Evolutionary conservation across 1,140 invertebrate species (phyloP), one percentile per base, ranked within the genome.

Genomic region (Drosophila watanabei): DNA sequence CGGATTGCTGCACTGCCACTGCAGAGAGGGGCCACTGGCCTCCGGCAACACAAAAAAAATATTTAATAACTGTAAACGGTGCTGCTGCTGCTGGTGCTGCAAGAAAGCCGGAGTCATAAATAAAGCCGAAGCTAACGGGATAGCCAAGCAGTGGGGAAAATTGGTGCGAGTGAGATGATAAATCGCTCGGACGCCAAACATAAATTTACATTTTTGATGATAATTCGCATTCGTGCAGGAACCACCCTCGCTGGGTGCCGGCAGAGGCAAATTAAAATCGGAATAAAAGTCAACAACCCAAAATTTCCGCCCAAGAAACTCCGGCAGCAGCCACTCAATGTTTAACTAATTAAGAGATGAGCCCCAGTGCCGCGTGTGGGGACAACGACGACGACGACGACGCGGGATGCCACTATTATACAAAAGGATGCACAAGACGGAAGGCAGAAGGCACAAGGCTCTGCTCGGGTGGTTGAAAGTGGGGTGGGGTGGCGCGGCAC

Each of bases 201-300:
- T 90, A 90, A 90, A 90, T 90, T 90, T 90, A 82, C 79, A 90
- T 90, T 90, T 90, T 90, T 86, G 86, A 90, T 90, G 82, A 90
- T 86, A 75, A 89, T 86, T 89, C 80, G 60, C 56, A 89, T 86
- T 89, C 80, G 60, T 59, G 24, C 18, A 37, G 39, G 51, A 62
- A 30, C 24, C 24, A 35, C 51, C 52, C 65, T 13, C 20, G n/a
- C 39, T 28, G 24, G 39, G 30, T 30, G 68, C 16, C 13, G 37
- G 14, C 1, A 13, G 18, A 52, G 48, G 58, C 45, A 81, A 86
- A 78, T 65, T 72, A 71, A 80, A 78, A 62, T 65, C 63, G 46
- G 68, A 73, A 51, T 51, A 60, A 46, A 79, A 85, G 68, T 86
- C 79, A 80, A 68, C 75, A 79, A 51, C 37, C 49, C 43, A 30